Evolutionary conservation across 2,888 invertebrate species (phyloP).

Genomic region (Vanessa cardui): DNA sequence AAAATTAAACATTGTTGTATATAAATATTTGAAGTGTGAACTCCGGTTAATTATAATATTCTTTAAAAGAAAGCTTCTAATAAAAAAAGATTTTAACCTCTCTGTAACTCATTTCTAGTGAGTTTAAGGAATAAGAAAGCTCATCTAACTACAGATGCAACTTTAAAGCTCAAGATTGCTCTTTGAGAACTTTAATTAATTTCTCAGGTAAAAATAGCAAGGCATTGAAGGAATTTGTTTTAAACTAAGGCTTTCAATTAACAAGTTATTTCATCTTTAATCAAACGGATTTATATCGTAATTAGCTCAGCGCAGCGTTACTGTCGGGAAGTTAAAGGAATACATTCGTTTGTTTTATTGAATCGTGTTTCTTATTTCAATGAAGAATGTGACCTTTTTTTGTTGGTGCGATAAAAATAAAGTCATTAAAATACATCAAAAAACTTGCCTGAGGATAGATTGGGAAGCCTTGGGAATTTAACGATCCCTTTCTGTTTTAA

Average conservation of each 20-base stretch:
- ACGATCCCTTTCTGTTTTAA: too few species aligned
- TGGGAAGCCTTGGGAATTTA: too few species aligned
- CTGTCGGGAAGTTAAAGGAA: not conserved
- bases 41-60: too few species aligned
- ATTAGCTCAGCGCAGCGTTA: not conserved
- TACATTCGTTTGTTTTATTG: too few species aligned
- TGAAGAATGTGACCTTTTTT: not conserved
- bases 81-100: constrained; percentile 6
- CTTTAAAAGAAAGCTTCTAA: not conserved
- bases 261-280: not conserved
- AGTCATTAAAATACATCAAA: not conserved
- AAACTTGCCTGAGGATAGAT: not conserved
- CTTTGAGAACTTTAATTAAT: constrained; percentile 45
- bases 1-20: too few species aligned
- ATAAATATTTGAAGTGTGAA: too few species aligned
- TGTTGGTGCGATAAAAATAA: not conserved
- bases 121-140: constrained; percentile 29
- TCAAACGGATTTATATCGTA: not conserved
- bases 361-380: too few species aligned
- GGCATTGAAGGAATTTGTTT: constrained; percentile 6
- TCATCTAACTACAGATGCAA: constrained; percentile 41
- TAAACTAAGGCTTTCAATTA: not conserved
- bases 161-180: constrained; percentile 41
- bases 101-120: constrained; percentile 15
- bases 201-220: constrained; percentile 36